Conservation (phyloP, 2,113 vertebrate species). For the Rhynchomys soricoides region DNA sequence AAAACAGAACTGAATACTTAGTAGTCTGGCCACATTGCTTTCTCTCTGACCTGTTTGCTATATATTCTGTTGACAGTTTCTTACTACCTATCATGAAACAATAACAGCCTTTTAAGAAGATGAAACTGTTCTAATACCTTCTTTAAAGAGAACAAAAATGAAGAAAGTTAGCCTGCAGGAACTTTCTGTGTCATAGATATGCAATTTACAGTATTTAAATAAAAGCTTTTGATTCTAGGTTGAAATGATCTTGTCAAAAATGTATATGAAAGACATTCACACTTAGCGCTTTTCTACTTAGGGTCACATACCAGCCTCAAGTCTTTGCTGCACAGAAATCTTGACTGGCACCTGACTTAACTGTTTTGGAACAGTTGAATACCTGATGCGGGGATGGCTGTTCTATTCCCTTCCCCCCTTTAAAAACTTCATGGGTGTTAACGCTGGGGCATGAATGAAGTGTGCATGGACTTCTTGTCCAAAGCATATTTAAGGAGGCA, state of each 20-base stretch:
- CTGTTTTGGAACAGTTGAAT: not conserved
- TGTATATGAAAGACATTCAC: conserved; percentile 70
- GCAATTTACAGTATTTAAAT: conserved; percentile 81
- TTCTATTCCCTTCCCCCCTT: not conserved
- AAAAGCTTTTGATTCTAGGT: conserved; percentile 78
- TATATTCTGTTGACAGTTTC: conserved; percentile 80
- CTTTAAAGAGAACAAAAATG: conserved; percentile 79
- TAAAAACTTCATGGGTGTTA: not conserved
- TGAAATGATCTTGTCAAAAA: conserved; percentile 79
- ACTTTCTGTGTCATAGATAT: conserved; percentile 82
- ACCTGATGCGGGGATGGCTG: not conserved
- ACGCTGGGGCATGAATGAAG: not conserved
- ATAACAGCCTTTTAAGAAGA: conserved; percentile 83
- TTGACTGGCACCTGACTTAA: conserved; percentile 68
- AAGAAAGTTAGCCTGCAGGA: conserved; percentile 81
- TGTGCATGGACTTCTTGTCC: not conserved
- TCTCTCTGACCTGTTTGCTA: conserved; percentile 82
- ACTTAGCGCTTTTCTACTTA: conserved; percentile 40
- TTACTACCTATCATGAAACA: conserved; percentile 77
- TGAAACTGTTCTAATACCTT: conserved; percentile 80
- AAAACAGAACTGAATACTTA: conserved; percentile 65
- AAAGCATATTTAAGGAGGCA: not conserved
- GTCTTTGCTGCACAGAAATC: conserved; percentile 53
- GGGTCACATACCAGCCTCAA: conserved; percentile 32
- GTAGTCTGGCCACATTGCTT: conserved; percentile 78